phyloP scores from a whole-genome alignment of 2,888 invertebrate species.

The Cerceris ruficornis region DNA sequence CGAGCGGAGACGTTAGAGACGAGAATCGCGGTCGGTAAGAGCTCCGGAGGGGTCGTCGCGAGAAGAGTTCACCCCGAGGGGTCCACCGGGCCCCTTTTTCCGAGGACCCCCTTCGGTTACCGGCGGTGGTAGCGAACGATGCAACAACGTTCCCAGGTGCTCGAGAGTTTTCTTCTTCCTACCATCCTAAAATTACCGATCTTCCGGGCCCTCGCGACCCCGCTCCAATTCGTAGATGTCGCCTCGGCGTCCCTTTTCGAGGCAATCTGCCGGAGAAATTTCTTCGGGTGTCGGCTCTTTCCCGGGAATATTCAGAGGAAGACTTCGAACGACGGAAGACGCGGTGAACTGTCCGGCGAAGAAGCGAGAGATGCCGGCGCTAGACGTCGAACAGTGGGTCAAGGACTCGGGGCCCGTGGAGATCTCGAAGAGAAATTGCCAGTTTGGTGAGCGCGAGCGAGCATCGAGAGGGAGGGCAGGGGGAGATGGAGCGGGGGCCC shows the following conservation, averaged over 20 bases:
- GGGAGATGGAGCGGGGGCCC: background rate
- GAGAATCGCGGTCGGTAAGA: conserved; percentile 45
- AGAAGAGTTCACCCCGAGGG: background rate
- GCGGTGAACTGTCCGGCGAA: background rate
- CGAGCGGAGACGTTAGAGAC: background rate
- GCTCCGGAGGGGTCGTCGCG: background rate
- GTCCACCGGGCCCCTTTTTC: conserved; percentile 22
- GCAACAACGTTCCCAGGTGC: conserved; percentile 11
- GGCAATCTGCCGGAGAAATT: background rate
- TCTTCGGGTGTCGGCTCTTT: background rate
- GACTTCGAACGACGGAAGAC: background rate
- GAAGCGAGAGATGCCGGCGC: background rate
- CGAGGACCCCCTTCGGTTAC: conserved; percentile 42
- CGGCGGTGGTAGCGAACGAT: conserved; percentile 45
- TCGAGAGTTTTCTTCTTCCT: conserved; percentile 7
- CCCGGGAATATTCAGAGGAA: background rate
- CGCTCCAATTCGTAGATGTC: conserved; percentile 47
- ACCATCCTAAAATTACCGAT: conserved; percentile 52
- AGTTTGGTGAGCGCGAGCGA: conserved; percentile 16
- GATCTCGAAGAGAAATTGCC: conserved; percentile 34
- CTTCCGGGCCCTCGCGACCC: background rate
- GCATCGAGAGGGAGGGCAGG: background rate
- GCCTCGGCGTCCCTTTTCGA: conserved; percentile 12
- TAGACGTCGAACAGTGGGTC: conserved; percentile 61
- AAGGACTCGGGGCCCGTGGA: conserved; percentile 57